These are phyloP conservation scores for Cyphomyrus discorhynchus DNA, from an alignment of 2,113 vertebrate genomes.

Conservation along the genomic window DNA sequence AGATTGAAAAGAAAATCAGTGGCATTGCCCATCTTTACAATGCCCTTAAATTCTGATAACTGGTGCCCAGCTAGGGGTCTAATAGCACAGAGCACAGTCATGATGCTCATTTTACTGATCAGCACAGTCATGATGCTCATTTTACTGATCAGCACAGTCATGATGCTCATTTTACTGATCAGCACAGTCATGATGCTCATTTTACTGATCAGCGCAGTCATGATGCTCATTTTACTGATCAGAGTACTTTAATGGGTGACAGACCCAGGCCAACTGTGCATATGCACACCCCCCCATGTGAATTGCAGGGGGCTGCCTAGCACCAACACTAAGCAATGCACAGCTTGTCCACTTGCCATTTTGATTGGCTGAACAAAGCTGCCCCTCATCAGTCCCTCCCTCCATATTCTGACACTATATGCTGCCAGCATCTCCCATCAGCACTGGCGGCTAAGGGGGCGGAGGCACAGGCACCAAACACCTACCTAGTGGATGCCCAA, in stretches of 20 bases:
- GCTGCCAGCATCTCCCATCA: background rate
- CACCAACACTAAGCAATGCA: background rate
- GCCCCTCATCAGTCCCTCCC: background rate
- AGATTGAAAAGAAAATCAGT: background rate
- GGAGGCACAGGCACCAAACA: background rate
- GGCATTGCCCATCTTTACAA: background rate
- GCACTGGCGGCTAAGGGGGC: background rate
- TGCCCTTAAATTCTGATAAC: background rate
- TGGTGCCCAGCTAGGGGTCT: background rate
- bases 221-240: too few species aligned
- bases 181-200: background rate
- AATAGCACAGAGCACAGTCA: background rate
- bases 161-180: background rate
- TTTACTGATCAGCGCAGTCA: background rate
- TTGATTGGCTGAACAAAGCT: background rate
- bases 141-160: background rate
- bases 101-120: background rate
- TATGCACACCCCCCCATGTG: background rate
- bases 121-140: background rate
- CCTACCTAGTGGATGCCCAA: background rate
- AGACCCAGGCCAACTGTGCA: background rate
- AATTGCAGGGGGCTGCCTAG: background rate
- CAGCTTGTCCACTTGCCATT: background rate
- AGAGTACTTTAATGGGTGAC: background rate
- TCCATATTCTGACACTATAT: background rate